These are phyloP conservation scores for Ricordea florida DNA, from an alignment of 92 coral and sea anemone genomes.

Conservation along the genomic window DNA sequence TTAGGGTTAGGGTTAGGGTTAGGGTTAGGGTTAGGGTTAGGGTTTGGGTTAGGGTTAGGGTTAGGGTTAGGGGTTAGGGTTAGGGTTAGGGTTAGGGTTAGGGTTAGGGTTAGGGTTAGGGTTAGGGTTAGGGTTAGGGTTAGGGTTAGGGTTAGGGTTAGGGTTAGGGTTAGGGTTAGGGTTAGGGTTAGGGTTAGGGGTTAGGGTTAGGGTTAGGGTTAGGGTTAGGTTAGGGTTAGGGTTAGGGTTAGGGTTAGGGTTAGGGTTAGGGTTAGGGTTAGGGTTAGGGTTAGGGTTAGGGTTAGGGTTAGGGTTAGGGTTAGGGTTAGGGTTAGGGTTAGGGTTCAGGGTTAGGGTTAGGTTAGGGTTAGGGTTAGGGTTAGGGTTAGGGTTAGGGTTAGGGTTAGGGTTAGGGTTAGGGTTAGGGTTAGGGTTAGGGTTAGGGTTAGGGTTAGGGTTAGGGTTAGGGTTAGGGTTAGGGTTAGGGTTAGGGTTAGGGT, in stretches of 20 bases:
- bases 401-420: constrained; percentile 28
- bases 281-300: constrained; percentile 17
- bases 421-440: constrained; percentile 32
- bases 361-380: constrained; percentile 34
- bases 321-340: constrained; percentile 13
- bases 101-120: constrained; percentile 54
- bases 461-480: constrained; percentile 20
- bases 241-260: constrained; percentile 24
- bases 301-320: constrained; percentile 17
- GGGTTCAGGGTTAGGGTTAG: constrained; percentile 44
- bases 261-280: constrained; percentile 25
- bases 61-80: constrained; percentile 36
- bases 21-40: constrained; percentile 3
- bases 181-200: constrained; percentile 48
- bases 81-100: constrained; percentile 45
- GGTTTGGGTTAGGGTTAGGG: constrained; percentile 29
- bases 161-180: constrained; percentile 48
- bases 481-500: constrained; percentile 18
- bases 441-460: constrained; percentile 30
- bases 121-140: constrained; percentile 50
- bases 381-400: constrained; percentile 20
- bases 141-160: constrained; percentile 49
- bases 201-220: constrained; percentile 49
- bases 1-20: neutral
- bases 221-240: constrained; percentile 44